Evolutionary conservation across 2,113 vertebrate genomes (phyloP), one percentile per base, ranked within the genome.

Genomic region (Etheostoma cragini): DNA sequence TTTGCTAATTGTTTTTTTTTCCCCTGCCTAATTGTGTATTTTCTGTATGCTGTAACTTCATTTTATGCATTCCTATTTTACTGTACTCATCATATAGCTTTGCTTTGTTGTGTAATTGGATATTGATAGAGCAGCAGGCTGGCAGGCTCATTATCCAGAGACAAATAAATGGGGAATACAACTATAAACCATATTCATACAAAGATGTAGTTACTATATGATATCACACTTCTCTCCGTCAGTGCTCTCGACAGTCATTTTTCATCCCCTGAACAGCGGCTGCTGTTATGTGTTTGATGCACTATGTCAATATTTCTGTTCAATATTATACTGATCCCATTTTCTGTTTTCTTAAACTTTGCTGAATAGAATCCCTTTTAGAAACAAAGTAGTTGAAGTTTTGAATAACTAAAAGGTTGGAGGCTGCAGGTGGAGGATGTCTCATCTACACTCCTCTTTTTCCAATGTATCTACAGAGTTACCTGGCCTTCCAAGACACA

Each of bases 111-210:
- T 81, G 22, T 78, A 30, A 57, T 50, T 4, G 64, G 30, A 71
- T 78, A 54, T 64, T 21, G 56, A 69, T 80, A 53, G 85, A 90
- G 86, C 92, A 87, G 88, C 84, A 85, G 82, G 21, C 50, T 72
- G 72, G 56, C 71, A 50, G 54, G 50, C 45, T 60, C 42, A 5
- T 69, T 71, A 72, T 38, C 10, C 52, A 24, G 4, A 17, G 0
- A 66, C 53, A 56, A 14, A 71, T 8, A 42, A 0, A 13, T 3
- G 33, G 52, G 52, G 52, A n/a, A 53, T 53, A 53, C 50, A 53
- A 8, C 53, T 22, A 22, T 3, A 54, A 22, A 62, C n/a, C 57
- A 46, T 21, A 49, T 19, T 30, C 16, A 8, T 33, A n/a, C 12
- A 45, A 21, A 26, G 2, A 33, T 35, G 8, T 2, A 22, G 47